Conservation (phyloP, 2,797 vertebrate species). For the Trachurus trachurus region DNA sequence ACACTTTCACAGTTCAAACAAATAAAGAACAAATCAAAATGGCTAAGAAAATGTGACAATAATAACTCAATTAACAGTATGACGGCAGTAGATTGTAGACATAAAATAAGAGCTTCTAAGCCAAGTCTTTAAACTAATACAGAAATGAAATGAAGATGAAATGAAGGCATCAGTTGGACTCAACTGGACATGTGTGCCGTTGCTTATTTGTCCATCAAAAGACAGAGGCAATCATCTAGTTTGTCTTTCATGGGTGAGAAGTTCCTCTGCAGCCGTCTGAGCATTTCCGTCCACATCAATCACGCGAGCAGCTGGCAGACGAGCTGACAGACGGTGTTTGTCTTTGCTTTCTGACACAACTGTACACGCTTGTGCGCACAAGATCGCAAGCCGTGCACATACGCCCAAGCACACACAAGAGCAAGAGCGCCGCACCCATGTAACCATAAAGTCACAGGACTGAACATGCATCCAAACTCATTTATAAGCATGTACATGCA, state of each 20-base stretch:
- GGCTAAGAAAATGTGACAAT: conserved; percentile 5
- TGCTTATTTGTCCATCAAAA: conserved; percentile 68
- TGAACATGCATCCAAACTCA: conserved; percentile 8
- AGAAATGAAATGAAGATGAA: conserved; percentile 25
- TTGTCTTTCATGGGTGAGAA: conserved; percentile 81
- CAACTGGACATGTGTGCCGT: conserved; percentile 30
- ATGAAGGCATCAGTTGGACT: conserved; percentile 6
- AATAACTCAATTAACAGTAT: background rate
- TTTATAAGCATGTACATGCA: conserved; percentile 43
- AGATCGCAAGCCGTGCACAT: conserved; percentile 17
- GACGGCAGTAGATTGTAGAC: background rate
- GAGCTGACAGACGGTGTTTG: conserved; percentile 76
- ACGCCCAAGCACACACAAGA: conserved; percentile 15
- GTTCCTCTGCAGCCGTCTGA: conserved; percentile 68
- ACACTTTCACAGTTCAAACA: conserved; percentile 22
- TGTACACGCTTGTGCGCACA: conserved; percentile 47
- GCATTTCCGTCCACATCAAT: conserved; percentile 78
- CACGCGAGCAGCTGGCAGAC: conserved; percentile 77
- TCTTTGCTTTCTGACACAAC: conserved; percentile 74
- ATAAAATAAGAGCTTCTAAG: background rate
- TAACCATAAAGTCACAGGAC: conserved; percentile 39
- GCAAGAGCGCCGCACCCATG: conserved; percentile 28
- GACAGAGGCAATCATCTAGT: conserved; percentile 54
- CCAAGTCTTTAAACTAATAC: conserved; percentile 7
- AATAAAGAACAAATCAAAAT: background rate